Conservation (phyloP, 2,888 invertebrate species). For the Sinohyriopsis cumingii region DNA sequence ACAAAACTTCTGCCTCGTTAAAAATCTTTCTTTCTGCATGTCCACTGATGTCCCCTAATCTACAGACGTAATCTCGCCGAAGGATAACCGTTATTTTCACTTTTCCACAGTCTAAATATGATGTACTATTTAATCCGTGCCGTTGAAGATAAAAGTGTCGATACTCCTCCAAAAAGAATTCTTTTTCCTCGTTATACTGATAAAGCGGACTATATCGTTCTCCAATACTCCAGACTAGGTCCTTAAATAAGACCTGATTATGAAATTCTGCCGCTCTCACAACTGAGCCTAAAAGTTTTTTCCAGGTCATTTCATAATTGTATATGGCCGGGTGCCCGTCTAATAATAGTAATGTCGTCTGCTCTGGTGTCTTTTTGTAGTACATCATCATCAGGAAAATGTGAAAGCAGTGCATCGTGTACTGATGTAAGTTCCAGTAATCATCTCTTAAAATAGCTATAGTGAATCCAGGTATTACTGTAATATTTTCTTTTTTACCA, state of each 20-base stretch:
- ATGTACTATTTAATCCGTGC: constrained; percentile 20
- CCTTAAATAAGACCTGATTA: constrained; percentile 23
- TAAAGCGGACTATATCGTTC: constrained; percentile 51
- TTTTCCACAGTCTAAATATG: constrained; percentile 38
- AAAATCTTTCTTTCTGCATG: constrained; percentile 55
- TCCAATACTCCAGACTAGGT: constrained; percentile 49
- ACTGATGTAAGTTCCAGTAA: constrained; percentile 50
- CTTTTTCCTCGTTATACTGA: constrained; percentile 23
- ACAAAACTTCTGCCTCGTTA: constrained; percentile 56
- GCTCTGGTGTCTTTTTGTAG: constrained; percentile 30
- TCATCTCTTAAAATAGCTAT: constrained; percentile 42
- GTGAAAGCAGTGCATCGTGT: constrained; percentile 41
- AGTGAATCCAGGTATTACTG: constrained; percentile 4
- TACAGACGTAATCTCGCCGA: constrained; percentile 58
- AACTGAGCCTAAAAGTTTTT: constrained; percentile 45
- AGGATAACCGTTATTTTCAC: constrained; percentile 52
- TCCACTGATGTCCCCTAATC: constrained; percentile 60
- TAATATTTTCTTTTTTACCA: too few relatives aligned
- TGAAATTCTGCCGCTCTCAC: constrained; percentile 37
- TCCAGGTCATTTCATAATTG: constrained; percentile 52
- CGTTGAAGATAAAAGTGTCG: constrained; percentile 48
- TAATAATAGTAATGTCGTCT: constrained; percentile 50
- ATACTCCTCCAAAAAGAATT: constrained; percentile 54
- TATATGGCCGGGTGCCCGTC: constrained; percentile 56
- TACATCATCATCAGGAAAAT: constrained; percentile 37